These are phyloP conservation scores for Gymnothorax javanicus DNA, from an alignment of 2,797 vertebrate species.

Conservation along the genomic window DNA sequence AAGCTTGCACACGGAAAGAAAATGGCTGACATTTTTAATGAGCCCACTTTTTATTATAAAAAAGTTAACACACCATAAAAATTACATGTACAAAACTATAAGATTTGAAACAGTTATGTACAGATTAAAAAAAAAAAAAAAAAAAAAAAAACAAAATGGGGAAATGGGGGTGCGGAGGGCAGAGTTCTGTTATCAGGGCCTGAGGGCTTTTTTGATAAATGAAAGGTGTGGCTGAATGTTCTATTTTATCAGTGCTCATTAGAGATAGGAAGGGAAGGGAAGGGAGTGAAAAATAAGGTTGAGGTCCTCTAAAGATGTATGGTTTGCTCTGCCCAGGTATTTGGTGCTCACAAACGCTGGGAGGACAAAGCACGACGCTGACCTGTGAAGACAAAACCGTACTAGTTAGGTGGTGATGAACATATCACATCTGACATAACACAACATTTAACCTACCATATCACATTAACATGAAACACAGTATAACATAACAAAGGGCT, in stretches of 20 bases:
- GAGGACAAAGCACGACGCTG: slow-evolving; percentile 31
- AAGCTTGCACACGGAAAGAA: too few species aligned
- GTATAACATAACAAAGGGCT: too few species aligned
- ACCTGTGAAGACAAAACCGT: slow-evolving; percentile 42
- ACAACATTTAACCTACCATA: too few species aligned
- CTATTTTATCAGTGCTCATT: slow-evolving; percentile 35
- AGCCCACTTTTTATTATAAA: slow-evolving; percentile 67
- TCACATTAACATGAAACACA: too few species aligned
- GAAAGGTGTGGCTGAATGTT: slow-evolving; percentile 11
- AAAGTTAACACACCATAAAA: slow-evolving; percentile 82
- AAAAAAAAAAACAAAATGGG: slow-evolving; percentile 72
- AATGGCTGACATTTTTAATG: slow-evolving; percentile 16
- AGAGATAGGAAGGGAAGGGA: slow-evolving; percentile 2
- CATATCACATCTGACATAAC: too few species aligned
- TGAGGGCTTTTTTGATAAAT: slow-evolving; percentile 30
- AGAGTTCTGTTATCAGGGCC: slow-evolving; percentile 34
- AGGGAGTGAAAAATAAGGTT: slow-evolving; percentile 27
- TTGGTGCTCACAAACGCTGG: slow-evolving; percentile 25
- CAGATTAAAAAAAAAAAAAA: slow-evolving; percentile 78
- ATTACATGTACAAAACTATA: slow-evolving; percentile 88
- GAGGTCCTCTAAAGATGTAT: slow-evolving; percentile 34
- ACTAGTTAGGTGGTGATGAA: not conserved
- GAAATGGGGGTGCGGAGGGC: slow-evolving; percentile 8
- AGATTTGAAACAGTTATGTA: slow-evolving; percentile 83
- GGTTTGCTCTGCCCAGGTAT: slow-evolving; percentile 29